These are phyloP conservation scores for Aepyceros melampus DNA, from an alignment of 2,113 vertebrate species.

Conservation along the genomic window DNA sequence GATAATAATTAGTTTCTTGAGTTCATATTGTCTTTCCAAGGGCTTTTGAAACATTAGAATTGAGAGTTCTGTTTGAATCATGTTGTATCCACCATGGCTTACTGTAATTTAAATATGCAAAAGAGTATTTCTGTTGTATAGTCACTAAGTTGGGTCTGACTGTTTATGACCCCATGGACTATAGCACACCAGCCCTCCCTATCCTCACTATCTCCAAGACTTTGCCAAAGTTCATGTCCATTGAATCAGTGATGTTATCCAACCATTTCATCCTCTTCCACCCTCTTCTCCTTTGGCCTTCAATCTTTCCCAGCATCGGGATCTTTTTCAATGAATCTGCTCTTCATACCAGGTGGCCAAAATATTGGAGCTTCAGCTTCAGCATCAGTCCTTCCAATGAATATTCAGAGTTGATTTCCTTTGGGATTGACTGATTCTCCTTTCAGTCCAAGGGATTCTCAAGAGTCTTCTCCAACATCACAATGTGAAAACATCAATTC, in stretches of 20 bases:
- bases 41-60: neutral
- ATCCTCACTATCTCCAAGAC: neutral
- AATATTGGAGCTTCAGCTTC: neutral
- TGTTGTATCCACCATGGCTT: neutral
- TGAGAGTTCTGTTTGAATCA: neutral
- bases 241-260: neutral
- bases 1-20: neutral
- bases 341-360: neutral
- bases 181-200: neutral
- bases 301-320: neutral
- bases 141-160: neutral
- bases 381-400: neutral
- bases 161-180: neutral
- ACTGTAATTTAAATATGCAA: neutral
- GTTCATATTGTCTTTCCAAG: neutral
- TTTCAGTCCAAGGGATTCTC: neutral
- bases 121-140: neutral
- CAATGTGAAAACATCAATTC: neutral
- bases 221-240: neutral
- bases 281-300: neutral
- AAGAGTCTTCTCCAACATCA: neutral
- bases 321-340: neutral
- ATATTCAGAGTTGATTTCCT: neutral
- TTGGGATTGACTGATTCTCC: neutral
- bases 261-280: neutral